A percentile compares a stretch with the other conserved stretches of the same genome.
Conservation (phyloP, 37 sponge, comb jelly and placozoan species). For the Diacarnus erythraeanus region DNA sequence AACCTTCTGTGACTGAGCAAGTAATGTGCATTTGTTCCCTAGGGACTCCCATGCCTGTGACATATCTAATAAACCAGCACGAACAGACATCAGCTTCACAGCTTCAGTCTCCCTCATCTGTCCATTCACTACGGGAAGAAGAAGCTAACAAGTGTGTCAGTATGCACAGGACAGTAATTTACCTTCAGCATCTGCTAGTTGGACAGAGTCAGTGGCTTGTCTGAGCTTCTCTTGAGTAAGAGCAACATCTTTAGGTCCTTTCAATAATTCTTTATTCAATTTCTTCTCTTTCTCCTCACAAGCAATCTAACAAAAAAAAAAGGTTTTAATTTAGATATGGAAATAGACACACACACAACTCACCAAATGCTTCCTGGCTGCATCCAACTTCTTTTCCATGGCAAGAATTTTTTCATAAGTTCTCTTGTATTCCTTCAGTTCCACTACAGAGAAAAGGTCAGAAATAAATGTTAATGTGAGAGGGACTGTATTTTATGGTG, state of each 20-base stretch:
- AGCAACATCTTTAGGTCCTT: constrained; percentile 52
- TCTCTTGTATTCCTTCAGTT: constrained; percentile 72
- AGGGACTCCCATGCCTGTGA: constrained; percentile 49
- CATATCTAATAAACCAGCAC: constrained; percentile 67
- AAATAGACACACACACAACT: constrained; percentile 27
- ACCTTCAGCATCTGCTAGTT: constrained; percentile 71
- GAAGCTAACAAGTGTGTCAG: not conserved
- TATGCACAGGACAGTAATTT: too few relatives aligned
- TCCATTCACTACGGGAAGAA: constrained; percentile 26
- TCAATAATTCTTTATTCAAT: constrained; percentile 65
- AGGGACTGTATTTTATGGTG: too few relatives aligned
- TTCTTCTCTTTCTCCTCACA: constrained; percentile 78
- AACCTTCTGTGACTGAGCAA: constrained; percentile 68
- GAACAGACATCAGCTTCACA: constrained; percentile 68
- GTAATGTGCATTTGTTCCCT: constrained; percentile 32
- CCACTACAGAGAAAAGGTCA: constrained; percentile 9
- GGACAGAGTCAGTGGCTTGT: constrained; percentile 22
- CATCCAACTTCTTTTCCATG: constrained; percentile 71
- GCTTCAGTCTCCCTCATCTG: constrained; percentile 62
- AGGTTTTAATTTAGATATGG: not conserved
- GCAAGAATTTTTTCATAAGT: constrained; percentile 74
- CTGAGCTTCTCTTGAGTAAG: constrained; percentile 38
- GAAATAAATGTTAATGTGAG: not conserved
- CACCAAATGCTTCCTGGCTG: constrained; percentile 59
- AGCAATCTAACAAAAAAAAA: constrained; percentile 10